Conservation (phyloP, 2,888 invertebrate genomes). For the Frankliniella intonsa region DNA sequence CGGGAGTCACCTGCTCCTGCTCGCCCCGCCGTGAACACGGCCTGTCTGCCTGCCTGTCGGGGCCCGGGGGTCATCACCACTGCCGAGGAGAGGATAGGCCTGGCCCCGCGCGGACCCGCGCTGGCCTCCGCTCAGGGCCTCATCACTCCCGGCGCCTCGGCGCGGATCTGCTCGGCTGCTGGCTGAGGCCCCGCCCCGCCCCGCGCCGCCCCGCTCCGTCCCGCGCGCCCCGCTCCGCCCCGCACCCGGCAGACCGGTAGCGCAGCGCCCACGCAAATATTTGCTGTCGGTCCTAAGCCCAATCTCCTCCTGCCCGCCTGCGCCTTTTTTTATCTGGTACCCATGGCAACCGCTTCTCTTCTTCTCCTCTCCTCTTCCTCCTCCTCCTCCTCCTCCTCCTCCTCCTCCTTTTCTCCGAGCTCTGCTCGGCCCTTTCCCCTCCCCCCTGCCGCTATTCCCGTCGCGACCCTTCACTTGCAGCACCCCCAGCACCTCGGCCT, state of each 20-base stretch:
- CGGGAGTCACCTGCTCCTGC: too few species aligned
- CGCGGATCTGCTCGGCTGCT: too few species aligned
- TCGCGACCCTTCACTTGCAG: neutral
- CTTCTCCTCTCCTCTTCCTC: neutral
- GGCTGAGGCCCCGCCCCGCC: too few species aligned
- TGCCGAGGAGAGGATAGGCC: neutral
- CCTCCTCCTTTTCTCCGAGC: neutral
- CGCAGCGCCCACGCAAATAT: slow-evolving; percentile 15
- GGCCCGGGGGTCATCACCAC: too few species aligned
- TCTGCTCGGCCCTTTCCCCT: neutral
- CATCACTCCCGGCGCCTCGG: neutral
- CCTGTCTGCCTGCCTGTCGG: too few species aligned
- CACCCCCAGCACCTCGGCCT: neutral
- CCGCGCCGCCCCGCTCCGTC: too few species aligned
- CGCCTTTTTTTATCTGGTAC: neutral
- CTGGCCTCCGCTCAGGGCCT: neutral
- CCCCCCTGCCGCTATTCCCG: neutral
- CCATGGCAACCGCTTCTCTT: neutral
- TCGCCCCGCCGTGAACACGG: too few species aligned
- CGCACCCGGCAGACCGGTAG: neutral
- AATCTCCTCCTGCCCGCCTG: neutral
- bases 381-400: neutral
- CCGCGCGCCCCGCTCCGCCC: too few species aligned
- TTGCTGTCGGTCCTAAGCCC: slow-evolving; percentile 15
- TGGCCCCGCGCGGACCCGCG: neutral